Evolutionary conservation across 2,888 invertebrate genomes (phyloP).

Genomic region (Marasmarcha lunaedactyla): DNA sequence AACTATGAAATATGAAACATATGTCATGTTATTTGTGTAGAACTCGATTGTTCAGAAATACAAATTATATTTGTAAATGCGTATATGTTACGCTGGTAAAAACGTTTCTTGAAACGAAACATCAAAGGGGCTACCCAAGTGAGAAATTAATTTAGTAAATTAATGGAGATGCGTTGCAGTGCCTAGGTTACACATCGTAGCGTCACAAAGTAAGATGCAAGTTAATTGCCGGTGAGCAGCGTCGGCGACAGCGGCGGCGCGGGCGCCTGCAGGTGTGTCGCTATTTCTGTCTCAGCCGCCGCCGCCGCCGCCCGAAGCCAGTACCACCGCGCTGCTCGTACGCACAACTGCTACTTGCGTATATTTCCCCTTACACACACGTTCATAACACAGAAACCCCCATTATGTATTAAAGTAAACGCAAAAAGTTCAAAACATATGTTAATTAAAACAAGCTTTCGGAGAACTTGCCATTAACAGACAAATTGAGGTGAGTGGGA

Average conservation of each 20-base stretch:
- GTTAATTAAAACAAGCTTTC: not conserved
- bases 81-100: no score
- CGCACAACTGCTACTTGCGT: not conserved
- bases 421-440: not conserved
- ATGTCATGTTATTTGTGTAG: constrained; percentile 9
- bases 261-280: constrained; percentile 6
- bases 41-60: no score
- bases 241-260: constrained; percentile 25
- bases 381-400: not conserved
- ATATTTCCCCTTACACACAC: not conserved
- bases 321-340: not conserved
- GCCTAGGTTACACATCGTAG: not conserved
- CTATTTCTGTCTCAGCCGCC: constrained; percentile 13
- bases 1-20: no score
- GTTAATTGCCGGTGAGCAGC: constrained; percentile 38
- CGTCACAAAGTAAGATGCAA: not conserved
- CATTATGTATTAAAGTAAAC: not conserved
- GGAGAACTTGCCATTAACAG: not conserved
- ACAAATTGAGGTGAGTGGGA: constrained; percentile 35
- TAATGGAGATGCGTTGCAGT: no score
- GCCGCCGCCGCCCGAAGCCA: constrained; percentile 16
- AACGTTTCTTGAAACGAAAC: no score
- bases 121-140: no score
- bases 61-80: no score
- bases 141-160: no score